These are phyloP conservation scores for Gambusia holbrooki DNA, from an alignment of 2,113 vertebrate species.

Conservation along the genomic window DNA sequence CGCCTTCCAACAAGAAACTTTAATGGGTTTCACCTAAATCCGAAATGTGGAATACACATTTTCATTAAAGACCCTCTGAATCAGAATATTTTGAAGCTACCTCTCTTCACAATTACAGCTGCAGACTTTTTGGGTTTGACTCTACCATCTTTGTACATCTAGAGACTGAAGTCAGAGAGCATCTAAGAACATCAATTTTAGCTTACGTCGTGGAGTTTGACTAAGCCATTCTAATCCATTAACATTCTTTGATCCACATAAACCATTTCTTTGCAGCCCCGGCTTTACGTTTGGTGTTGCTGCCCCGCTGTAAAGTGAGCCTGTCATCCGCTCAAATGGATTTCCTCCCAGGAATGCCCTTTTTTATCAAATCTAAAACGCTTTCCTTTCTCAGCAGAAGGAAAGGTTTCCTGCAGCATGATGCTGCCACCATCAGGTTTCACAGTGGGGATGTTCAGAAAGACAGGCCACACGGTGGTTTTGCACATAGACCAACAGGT, in stretches of 20 bases:
- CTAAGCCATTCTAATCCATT: neutral
- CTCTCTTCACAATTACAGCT: neutral
- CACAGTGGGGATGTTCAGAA: too few species aligned
- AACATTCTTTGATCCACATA: neutral
- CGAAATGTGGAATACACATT: neutral
- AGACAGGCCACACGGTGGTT: neutral
- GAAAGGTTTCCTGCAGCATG: neutral
- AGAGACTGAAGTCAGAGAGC: neutral
- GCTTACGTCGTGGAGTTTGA: neutral
- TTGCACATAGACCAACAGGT: neutral
- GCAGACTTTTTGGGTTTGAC: neutral
- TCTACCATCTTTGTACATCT: neutral
- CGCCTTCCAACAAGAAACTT: neutral
- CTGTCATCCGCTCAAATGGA: neutral
- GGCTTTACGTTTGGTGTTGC: neutral
- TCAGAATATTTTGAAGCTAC: neutral
- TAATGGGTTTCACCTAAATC: neutral
- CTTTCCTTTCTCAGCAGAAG: too few species aligned
- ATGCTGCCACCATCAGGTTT: neutral
- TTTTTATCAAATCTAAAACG: neutral
- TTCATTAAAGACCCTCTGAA: neutral
- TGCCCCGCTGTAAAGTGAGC: neutral
- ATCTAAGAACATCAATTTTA: neutral
- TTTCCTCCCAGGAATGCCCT: neutral
- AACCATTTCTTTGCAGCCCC: neutral